Evolutionary conservation across 2,113 vertebrate genomes (phyloP), one percentile per base, ranked within the genome.

Genomic region (Clarias gariepinus): DNA sequence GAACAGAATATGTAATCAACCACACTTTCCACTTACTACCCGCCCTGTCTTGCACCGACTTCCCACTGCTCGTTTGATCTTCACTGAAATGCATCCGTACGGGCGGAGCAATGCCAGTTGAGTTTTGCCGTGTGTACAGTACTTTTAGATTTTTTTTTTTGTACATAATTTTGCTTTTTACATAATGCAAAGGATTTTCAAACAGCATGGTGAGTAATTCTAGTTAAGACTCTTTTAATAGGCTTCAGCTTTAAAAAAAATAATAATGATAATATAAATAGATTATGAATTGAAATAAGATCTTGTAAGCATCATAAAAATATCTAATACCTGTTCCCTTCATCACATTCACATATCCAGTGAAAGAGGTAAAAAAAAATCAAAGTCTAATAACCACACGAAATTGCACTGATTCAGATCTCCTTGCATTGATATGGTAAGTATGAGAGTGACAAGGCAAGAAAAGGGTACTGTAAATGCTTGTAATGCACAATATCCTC

Each of bases 401-500:
- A 74, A 41, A 78, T 30, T 11, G 12, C 28, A 76, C 57, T 58
- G 61, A 77, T 73, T 81, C 52, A 61, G 28, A 80, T 83, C 79
- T 47, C 33, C 76, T 81, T 71, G 68, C 61, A 33, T 76, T 73
- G 80, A 82, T 47, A 85, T 74, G 83, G 64, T 63, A 85, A 87
- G 80, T 58, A 57, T 60, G 58, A 79, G 58, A 47, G 78, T 85
- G 82, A 68, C 19, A 23, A 71, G 73, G 61, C 55, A 83, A 85
- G 60, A 85, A 57, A 87, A 85, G 85, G 76, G 76, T 57, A 82
- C 84, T 87, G 87, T 85, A 92, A 92, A 93, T 89, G 82, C 78
- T 91, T 87, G 93, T 93, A 91, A 93, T 86, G 91, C 90, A 91
- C 92, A 92, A 95, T 94, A 94, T 93, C 92, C 89, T 89, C 88